These are phyloP conservation scores for Hucho hucho DNA, from an alignment of 2,113 vertebrate species.

Conservation along the genomic window DNA sequence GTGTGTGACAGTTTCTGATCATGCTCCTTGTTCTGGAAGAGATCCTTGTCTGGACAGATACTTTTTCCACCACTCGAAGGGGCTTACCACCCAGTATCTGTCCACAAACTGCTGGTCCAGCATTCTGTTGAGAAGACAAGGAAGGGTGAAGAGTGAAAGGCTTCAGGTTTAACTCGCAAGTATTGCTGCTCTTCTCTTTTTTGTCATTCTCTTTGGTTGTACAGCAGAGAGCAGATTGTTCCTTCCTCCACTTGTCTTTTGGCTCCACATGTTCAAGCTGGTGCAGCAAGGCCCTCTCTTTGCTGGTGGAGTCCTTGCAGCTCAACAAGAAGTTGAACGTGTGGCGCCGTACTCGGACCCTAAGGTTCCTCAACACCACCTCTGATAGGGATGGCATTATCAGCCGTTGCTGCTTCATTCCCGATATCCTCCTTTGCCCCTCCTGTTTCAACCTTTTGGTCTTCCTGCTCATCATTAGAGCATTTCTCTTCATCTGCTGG, in stretches of 20 bases:
- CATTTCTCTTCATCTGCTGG: slow-evolving; percentile 75
- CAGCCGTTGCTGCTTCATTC: slow-evolving; percentile 33
- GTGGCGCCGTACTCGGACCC: slow-evolving; percentile 68
- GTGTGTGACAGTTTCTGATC: neutral
- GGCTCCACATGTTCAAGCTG: slow-evolving; percentile 56
- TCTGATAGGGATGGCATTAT: slow-evolving; percentile 45
- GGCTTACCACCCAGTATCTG: slow-evolving; percentile 27
- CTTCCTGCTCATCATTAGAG: slow-evolving; percentile 62
- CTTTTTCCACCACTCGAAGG: slow-evolving; percentile 41
- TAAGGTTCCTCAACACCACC: slow-evolving; percentile 61
- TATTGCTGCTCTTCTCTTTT: slow-evolving; percentile 6
- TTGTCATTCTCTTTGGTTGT: slow-evolving; percentile 11
- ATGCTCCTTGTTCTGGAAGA: slow-evolving; percentile 59
- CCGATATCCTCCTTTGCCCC: slow-evolving; percentile 56
- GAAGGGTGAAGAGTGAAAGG: slow-evolving; percentile 52
- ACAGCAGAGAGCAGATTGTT: neutral
- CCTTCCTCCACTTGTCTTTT: slow-evolving; percentile 12
- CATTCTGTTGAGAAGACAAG: slow-evolving; percentile 21
- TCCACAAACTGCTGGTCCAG: neutral
- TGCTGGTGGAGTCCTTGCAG: slow-evolving; percentile 69
- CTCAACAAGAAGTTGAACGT: slow-evolving; percentile 65
- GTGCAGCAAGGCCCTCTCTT: slow-evolving; percentile 62
- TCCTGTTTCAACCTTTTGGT: slow-evolving; percentile 66
- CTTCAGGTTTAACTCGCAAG: slow-evolving; percentile 47
- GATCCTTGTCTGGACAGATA: slow-evolving; percentile 19